A percentile compares a stretch with the other conserved stretches of the same genome.
phyloP scores from a whole-genome alignment of 2,888 invertebrate species.

The Masnerella sp. region DNA sequence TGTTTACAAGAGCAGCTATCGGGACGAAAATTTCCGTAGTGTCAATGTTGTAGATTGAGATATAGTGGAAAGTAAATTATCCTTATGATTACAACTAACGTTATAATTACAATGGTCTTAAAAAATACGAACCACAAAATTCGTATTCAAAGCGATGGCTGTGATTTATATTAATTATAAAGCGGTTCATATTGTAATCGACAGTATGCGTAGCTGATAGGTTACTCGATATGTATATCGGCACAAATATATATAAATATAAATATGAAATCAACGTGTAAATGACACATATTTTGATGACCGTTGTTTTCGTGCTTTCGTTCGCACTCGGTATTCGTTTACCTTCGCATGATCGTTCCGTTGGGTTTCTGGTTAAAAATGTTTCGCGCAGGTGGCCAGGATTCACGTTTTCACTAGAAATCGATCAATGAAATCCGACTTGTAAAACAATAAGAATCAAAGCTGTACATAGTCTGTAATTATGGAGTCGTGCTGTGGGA shows the following conservation, averaged over 20 bases:
- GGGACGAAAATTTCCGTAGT: constrained; percentile 24
- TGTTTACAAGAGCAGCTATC: too few relatives aligned
- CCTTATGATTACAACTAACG: constrained; percentile 71
- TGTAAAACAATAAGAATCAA: constrained; percentile 52
- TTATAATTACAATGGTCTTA: constrained; percentile 74
- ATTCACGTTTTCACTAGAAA: constrained; percentile 21
- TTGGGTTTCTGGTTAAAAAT: constrained; percentile 29
- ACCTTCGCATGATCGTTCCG: constrained; percentile 10
- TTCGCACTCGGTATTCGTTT: constrained; percentile 43
- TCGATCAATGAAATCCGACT: constrained; percentile 31
- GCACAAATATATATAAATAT: constrained; percentile 55
- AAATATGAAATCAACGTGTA: constrained; percentile 53
- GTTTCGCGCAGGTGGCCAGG: constrained; percentile 2
- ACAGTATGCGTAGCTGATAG: constrained; percentile 68
- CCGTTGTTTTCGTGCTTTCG: constrained; percentile 60
- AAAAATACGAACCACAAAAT: constrained; percentile 73
- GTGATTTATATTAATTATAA: constrained; percentile 75
- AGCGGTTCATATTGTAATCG: constrained; percentile 71
- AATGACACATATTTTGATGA: constrained; percentile 68
- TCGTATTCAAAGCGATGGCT: constrained; percentile 78
- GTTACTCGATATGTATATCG: constrained; percentile 57
- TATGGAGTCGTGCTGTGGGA: constrained; percentile 33
- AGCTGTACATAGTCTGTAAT: constrained; percentile 54
- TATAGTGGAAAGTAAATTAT: constrained; percentile 66
- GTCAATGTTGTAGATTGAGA: constrained; percentile 60